phyloP scores from a whole-genome alignment of 2,888 invertebrate genomes.

The Drosophila hamatofila region DNA sequence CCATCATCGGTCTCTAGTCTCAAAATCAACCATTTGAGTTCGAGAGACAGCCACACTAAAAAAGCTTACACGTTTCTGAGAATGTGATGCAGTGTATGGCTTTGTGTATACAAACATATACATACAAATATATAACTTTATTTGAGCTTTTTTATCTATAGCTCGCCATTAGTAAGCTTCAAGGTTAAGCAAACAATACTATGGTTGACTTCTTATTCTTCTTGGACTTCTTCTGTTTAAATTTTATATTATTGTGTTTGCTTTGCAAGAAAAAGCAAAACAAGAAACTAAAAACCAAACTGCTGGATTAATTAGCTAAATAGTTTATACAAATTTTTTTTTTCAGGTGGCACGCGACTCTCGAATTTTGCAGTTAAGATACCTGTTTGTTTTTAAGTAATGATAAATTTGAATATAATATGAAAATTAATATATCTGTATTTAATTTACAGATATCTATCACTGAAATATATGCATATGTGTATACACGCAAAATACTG shows the following conservation, averaged over 20 bases:
- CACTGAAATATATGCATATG: too few relatives aligned
- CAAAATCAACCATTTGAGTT: conserved; percentile 47
- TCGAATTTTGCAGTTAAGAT: neutral
- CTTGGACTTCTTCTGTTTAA: neutral
- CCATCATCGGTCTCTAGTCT: conserved; percentile 4
- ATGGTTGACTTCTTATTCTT: conserved; percentile 32
- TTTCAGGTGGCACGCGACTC: conserved; percentile 5
- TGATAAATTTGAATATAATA: conserved; percentile 2
- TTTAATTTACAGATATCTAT: neutral
- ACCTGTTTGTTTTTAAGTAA: neutral
- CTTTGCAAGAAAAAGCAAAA: neutral
- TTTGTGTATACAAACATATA: conserved; percentile 8
- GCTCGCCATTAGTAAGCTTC: conserved; percentile 43
- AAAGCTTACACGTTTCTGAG: neutral
- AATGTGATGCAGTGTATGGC: neutral
- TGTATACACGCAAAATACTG: neutral
- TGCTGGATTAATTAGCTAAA: conserved; percentile 22
- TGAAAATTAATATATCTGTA: neutral
- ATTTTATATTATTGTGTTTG: conserved; percentile 26
- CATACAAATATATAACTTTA: conserved; percentile 15
- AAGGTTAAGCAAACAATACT: conserved; percentile 54
- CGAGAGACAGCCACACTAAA: conserved; percentile 43
- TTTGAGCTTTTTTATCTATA: conserved; percentile 42
- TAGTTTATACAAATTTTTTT: conserved; percentile 18
- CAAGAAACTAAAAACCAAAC: neutral